A percentile compares a stretch with the other conserved stretches of the same genome.
Conservation (phyloP, 1,140 invertebrate species). For the Drosophila dunni region DNA sequence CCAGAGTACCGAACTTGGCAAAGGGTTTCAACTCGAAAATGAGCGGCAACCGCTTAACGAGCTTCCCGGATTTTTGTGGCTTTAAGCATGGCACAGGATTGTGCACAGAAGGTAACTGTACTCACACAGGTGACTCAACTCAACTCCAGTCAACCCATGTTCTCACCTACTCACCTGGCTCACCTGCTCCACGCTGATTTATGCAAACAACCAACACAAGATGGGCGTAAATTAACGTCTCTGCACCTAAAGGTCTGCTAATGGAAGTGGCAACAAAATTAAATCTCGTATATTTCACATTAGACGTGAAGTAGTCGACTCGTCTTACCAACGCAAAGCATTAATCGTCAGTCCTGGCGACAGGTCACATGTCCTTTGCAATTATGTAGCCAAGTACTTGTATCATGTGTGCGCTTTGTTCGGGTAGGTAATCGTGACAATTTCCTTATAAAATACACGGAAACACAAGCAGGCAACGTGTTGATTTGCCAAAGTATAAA, state of each 20-base stretch:
- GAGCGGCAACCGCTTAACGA: conserved; percentile 48
- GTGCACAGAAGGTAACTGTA: conserved; percentile 2
- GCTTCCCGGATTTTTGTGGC: conserved; percentile 74
- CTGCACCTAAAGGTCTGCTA: conserved; percentile 63
- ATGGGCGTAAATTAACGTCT: conserved; percentile 76
- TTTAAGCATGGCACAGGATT: conserved; percentile 52
- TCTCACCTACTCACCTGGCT: conserved; percentile 9
- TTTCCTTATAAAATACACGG: no score
- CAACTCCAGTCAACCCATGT: background rate
- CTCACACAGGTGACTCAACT: background rate
- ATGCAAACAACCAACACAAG: conserved; percentile 72
- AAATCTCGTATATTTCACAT: conserved; percentile 68
- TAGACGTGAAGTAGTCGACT: conserved; percentile 11
- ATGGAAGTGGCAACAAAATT: conserved; percentile 71
- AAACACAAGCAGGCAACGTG: no score
- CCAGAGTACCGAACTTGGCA: conserved; percentile 24
- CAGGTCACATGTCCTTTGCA: conserved; percentile 10
- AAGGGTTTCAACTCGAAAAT: conserved; percentile 38
- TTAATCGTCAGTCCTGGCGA: background rate
- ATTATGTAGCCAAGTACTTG: conserved; percentile 1
- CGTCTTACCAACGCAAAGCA: background rate
- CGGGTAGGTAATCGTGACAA: no score
- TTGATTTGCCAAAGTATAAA: no score
- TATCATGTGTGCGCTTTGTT: background rate
- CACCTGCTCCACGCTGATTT: conserved; percentile 56